Conservation (phyloP, 2,113 vertebrate genomes). For the Orcinus orca region DNA sequence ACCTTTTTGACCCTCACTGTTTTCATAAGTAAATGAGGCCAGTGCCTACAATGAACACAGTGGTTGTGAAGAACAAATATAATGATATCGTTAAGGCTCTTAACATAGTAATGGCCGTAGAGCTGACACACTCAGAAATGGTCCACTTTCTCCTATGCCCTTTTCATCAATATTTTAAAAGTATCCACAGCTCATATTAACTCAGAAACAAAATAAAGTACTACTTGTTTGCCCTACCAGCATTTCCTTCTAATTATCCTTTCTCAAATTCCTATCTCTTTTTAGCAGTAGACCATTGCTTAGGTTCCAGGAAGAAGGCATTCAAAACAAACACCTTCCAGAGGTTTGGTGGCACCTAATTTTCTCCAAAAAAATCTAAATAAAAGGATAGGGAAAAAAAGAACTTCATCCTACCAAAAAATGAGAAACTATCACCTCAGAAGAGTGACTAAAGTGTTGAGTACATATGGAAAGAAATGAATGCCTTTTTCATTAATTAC, state of each 20-base stretch:
- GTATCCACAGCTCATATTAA: neutral
- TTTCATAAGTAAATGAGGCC: neutral
- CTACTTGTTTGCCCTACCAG: neutral
- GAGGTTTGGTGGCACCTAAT: neutral
- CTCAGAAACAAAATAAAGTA: neutral
- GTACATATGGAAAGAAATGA: neutral
- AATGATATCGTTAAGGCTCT: neutral
- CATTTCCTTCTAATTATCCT: slow-evolving; percentile 15
- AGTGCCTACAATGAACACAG: neutral
- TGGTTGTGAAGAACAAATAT: neutral
- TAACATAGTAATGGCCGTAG: neutral
- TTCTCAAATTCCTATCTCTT: slow-evolving; percentile 19
- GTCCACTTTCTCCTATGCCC: neutral
- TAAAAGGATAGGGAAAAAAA: neutral
- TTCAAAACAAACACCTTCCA: slow-evolving; percentile 7
- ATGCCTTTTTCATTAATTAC: neutral
- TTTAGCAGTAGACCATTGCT: neutral
- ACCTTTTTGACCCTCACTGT: neutral
- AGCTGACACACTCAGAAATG: neutral
- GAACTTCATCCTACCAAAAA: neutral
- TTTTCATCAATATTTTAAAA: neutral
- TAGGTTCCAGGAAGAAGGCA: neutral
- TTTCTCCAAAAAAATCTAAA: neutral
- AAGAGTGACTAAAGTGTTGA: neutral
- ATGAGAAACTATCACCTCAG: neutral